Evolutionary conservation across 2,113 vertebrate species (phyloP), one percentile per base, ranked within the genome.

Genomic region (Upupa epops): DNA sequence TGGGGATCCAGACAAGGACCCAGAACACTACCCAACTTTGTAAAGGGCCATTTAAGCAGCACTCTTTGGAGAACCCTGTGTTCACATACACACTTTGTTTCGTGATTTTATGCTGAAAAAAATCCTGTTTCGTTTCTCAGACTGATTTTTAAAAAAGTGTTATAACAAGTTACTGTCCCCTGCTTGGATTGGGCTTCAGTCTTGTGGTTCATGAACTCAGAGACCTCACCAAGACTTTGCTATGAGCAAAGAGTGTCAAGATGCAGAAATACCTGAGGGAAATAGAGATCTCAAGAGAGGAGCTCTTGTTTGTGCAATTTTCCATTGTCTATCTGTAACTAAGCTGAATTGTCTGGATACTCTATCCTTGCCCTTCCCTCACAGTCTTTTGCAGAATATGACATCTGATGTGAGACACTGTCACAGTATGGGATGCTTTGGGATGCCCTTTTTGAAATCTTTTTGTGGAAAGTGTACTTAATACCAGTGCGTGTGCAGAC

Each of bases 31-130:
- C 49, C 71, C 73, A 42, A 60, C 79, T 91, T 88, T 72, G 82
- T 45, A 91, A 91, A 71, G 75, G 94, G 72, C 13, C 69, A 61
- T 65, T 88, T 75, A 66, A 74, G 69, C 68, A 83, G 52, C 0
- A 0, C 56, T 84, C 71, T 74, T 75, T 78, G 73, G 61, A 21
- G 46, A 91, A 78, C 17, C 2, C 1, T 17, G n/a, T 26, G 17
- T 8, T 42, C 54, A 25, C 40, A 19, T 21, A 28, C 10, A 4
- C 1, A 2, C 46, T 78, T 91, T 78, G 58, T 69, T 75, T 83
- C 69, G 86, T 31, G 37, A 52, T 86, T 83, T 88, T 80, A n/a
- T n/a, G n/a, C n/a, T n/a, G n/a, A n/a, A n/a, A 91, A 83, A 91
- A 88, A 52, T 64, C 26, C 69, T 78, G 48, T 60, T 92, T 71